Evolutionary conservation across 2,888 invertebrate species (phyloP).

Genomic region (Athalia rosae): DNA sequence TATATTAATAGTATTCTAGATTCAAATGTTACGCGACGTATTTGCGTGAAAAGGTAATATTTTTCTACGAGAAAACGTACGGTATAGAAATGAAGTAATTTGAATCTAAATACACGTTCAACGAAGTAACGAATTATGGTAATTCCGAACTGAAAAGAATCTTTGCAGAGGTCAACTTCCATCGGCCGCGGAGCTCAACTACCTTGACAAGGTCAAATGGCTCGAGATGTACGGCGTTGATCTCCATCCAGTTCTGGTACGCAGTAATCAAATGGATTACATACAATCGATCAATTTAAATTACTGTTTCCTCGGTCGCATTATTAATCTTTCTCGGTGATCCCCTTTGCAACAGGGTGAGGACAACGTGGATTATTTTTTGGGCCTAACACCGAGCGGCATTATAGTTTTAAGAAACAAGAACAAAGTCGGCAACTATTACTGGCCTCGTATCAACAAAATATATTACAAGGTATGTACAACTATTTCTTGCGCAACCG

Average conservation of each 20-base stretch:
- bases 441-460: slow-evolving; percentile 98
- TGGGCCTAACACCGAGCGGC: slow-evolving; percentile 96
- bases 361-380: slow-evolving; percentile 96
- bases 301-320: slow-evolving; percentile 1
- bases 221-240: slow-evolving; percentile 99
- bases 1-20: not conserved
- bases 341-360: slow-evolving; percentile 82
- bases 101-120: too few species aligned
- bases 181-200: slow-evolving; percentile 94
- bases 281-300: not conserved
- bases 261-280: slow-evolving; percentile 62
- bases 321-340: slow-evolving; percentile 15
- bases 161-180: slow-evolving; percentile 87
- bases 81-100: not conserved
- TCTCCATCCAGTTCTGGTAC: slow-evolving; percentile 95
- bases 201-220: slow-evolving; percentile 98
- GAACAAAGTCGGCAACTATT: slow-evolving; percentile 97
- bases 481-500: too few species aligned
- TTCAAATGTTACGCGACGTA: not conserved
- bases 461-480: slow-evolving; percentile 87
- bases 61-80: too few species aligned
- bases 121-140: not conserved
- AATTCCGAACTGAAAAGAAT: not conserved
- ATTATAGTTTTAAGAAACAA: slow-evolving; percentile 96
- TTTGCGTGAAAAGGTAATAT: too few species aligned